A percentile compares a stretch with the other conserved stretches of the same genome.
Evolutionary conservation across 2,888 invertebrate species (phyloP).

Genomic region (Elysia crispata): DNA sequence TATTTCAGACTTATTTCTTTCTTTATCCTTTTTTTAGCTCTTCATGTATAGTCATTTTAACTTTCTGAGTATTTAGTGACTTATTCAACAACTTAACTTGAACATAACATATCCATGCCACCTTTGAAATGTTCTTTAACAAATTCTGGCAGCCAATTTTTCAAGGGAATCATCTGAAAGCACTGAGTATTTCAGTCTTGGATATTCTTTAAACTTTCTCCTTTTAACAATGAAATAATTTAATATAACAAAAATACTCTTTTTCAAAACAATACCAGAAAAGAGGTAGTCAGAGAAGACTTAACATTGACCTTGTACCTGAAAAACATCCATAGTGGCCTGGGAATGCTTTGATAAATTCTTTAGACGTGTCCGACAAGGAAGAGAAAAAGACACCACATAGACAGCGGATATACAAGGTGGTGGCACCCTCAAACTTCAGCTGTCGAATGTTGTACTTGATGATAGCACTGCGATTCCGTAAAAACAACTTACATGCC

Average conservation of each 20-base stretch:
- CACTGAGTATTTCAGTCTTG: too few relatives aligned
- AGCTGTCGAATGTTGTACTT: conserved; percentile 89
- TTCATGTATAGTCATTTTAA: too few relatives aligned
- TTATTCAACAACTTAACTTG: too few relatives aligned
- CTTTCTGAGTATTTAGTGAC: too few relatives aligned
- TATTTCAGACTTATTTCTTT: too few relatives aligned
- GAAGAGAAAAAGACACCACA: conserved; percentile 91
- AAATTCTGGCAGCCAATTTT: too few relatives aligned
- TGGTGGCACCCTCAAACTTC: conserved; percentile 83
- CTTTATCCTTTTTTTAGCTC: too few relatives aligned
- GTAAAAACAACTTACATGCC: conserved; percentile 89
- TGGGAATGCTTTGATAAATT: conserved; percentile 89
- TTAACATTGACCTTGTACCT: conserved; percentile 81
- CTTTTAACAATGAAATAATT: not conserved
- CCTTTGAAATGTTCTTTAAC: too few relatives aligned
- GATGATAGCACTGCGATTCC: conserved; percentile 88
- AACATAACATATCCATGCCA: too few relatives aligned
- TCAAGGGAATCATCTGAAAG: too few relatives aligned
- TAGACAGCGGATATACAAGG: conserved; percentile 88
- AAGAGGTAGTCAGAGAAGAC: not conserved
- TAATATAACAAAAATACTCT: not conserved
- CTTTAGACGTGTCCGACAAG: conserved; percentile 86
- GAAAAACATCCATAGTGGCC: conserved; percentile 86
- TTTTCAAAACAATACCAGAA: not conserved
- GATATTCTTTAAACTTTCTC: too few relatives aligned